Base-by-base conservation (phyloP, 1,140 invertebrate genomes). In the Drosophila ohnishii region DNA sequence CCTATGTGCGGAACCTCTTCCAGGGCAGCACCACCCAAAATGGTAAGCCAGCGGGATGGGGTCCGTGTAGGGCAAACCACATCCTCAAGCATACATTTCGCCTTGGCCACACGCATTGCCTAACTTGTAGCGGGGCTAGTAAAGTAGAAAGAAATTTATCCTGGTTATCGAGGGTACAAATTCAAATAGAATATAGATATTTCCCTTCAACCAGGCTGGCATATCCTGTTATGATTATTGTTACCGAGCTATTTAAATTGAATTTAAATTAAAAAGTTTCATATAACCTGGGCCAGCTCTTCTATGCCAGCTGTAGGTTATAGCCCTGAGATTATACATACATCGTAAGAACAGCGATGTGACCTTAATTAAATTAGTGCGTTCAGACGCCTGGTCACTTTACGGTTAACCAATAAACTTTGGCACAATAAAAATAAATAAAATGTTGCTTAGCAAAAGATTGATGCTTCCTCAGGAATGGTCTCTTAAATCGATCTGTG, bases 1-100 rank as follows among this genome's bases (percentile, higher is more conserved):
- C 59, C 59, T 91, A 91, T 79, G 57, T 91, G 69, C 84, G 87
- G 34, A 91, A 72, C 63, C 78, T 91, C 22, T 91, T 91, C 69
- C 90, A 91, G 58, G 77, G 90, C 71, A 90, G 77, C 55, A 75
- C 81, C 50, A 80, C 90, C 60, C 86, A 91, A 59, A 86, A 80
- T 72, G 90, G 90, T 91, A 91, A 91, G 90, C 64, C 65, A 55
- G 5, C 13, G 34, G 53, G 34, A n/a, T 7, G 10, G 16, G 28
- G 4, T 19, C 30, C 7, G 6, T n/a, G 11, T 11, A 28, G 13
- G 37, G 13, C 35, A 9, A 22, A 25, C 10, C 10, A 2, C 25
- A 30, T 40, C 11, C 4, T 3, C 19, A 34, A 37, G 32, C 32
- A 53, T 51, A 1, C 6, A 34, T 53, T 35, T 10, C 25, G 30